phyloP scores from a whole-genome alignment of 2,113 vertebrate species.

The Leucopsar rothschildi region DNA sequence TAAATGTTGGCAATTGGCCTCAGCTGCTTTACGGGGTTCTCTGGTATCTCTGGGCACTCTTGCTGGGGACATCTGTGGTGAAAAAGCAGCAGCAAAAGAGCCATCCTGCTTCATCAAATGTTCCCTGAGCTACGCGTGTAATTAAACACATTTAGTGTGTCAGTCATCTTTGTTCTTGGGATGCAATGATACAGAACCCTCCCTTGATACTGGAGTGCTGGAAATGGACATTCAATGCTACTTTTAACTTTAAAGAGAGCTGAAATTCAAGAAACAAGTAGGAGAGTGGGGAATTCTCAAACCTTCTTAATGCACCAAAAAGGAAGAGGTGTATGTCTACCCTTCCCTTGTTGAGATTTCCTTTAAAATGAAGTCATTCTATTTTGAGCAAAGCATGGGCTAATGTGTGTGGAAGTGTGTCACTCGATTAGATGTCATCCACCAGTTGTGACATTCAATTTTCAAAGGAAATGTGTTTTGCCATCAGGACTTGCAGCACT shows the following conservation, averaged over 20 bases:
- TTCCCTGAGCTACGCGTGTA: neutral
- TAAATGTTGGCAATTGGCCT: neutral
- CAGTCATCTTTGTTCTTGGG: neutral
- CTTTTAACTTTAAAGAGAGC: neutral
- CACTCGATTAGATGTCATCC: neutral
- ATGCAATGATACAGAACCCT: neutral
- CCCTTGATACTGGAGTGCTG: neutral
- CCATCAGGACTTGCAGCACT: neutral
- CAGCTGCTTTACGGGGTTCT: neutral
- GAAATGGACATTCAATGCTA: neutral
- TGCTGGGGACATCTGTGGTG: neutral
- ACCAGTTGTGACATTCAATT: neutral
- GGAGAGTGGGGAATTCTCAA: neutral
- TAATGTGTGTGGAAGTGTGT: neutral
- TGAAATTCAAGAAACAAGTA: neutral
- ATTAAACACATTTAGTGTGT: neutral
- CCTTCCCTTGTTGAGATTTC: neutral
- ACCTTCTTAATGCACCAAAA: neutral
- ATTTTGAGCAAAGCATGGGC: neutral
- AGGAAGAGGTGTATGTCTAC: neutral
- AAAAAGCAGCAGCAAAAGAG: neutral
- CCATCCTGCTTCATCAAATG: neutral
- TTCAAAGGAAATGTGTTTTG: neutral
- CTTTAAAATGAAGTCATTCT: neutral
- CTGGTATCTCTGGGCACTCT: neutral